Evolutionary conservation across 2,888 invertebrate species (phyloP).

Genomic region (Anaspis maculata): DNA sequence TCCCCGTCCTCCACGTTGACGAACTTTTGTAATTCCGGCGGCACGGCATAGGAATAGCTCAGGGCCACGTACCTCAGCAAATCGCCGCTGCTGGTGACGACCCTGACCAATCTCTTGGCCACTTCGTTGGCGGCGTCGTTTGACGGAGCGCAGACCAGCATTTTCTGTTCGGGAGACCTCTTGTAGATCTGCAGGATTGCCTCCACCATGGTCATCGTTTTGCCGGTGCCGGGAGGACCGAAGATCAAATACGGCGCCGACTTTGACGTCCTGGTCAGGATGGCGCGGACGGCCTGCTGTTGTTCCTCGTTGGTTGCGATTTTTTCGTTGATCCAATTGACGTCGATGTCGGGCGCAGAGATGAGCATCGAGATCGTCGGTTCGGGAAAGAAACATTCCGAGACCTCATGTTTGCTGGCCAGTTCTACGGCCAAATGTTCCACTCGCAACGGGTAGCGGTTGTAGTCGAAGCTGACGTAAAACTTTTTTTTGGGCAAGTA

Average conservation of each 20-base stretch:
- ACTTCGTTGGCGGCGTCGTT: slow-evolving; percentile 64
- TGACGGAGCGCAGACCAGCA: slow-evolving; percentile 58
- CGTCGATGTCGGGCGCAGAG: slow-evolving; percentile 13
- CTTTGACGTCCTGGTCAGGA: slow-evolving; percentile 42
- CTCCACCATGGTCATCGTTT: slow-evolving; percentile 65
- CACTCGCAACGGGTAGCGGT: slow-evolving; percentile 26
- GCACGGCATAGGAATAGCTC: slow-evolving; percentile 32
- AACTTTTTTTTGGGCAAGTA: too few species aligned
- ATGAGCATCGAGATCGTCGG: background rate
- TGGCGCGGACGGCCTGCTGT: slow-evolving; percentile 44
- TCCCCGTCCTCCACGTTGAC: slow-evolving; percentile 40
- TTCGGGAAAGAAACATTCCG: slow-evolving; percentile 25
- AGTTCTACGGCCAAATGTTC: slow-evolving; percentile 31
- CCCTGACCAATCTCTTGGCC: slow-evolving; percentile 41
- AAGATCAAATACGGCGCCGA: slow-evolving; percentile 51
- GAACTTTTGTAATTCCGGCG: slow-evolving; percentile 35
- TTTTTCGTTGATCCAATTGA: slow-evolving; percentile 13
- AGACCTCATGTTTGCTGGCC: slow-evolving; percentile 17
- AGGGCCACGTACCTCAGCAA: slow-evolving; percentile 42
- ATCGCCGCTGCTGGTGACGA: slow-evolving; percentile 26
- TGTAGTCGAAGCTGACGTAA: slow-evolving; percentile 30
- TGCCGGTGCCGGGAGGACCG: slow-evolving; percentile 59
- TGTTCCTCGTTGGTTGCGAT: slow-evolving; percentile 45
- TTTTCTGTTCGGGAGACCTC: slow-evolving; percentile 32
- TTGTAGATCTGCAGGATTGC: slow-evolving; percentile 41